Evolutionary conservation across 64 coral and sea anemone species (phyloP).

Genomic region (Porites australiensis): DNA sequence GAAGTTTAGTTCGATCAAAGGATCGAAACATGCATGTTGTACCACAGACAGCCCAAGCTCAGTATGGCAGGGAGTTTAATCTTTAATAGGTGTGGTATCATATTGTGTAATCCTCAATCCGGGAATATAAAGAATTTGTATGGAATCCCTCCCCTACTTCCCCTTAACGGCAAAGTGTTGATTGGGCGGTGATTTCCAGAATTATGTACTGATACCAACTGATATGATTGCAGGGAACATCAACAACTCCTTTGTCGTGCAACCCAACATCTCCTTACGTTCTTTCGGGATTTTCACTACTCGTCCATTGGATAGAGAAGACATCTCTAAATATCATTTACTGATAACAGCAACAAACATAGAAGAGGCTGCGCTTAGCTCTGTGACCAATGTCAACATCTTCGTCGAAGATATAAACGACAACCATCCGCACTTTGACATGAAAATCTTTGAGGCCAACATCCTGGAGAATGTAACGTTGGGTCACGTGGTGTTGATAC

Average conservation of each 20-base stretch:
- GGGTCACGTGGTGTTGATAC: constrained; percentile 27
- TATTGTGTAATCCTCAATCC: no score
- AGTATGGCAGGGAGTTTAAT: no score
- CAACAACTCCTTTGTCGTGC: constrained; percentile 34
- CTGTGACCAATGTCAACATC: constrained; percentile 41
- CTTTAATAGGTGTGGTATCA: no score
- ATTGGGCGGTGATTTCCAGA: no score
- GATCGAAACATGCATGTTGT: no score
- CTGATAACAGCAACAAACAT: constrained; percentile 37
- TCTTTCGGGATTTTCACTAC: constrained; percentile 47
- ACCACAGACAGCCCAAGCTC: no score
- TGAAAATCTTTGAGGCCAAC: constrained; percentile 38
- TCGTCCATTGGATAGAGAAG: constrained; percentile 55
- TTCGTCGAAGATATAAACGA: constrained; percentile 60
- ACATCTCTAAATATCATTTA: constrained; percentile 30
- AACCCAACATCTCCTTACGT: constrained; percentile 45
- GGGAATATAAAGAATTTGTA: no score
- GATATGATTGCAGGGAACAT: constrained; percentile 42
- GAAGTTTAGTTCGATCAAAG: no score
- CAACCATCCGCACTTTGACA: constrained; percentile 50
- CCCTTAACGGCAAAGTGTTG: no score
- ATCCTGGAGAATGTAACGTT: constrained; percentile 45
- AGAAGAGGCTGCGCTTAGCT: constrained; percentile 43
- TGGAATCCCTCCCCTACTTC: no score
- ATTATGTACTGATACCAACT: neutral